These are phyloP conservation scores for Harpalus rufipes DNA, from an alignment of 2,888 invertebrate genomes.

Conservation along the genomic window DNA sequence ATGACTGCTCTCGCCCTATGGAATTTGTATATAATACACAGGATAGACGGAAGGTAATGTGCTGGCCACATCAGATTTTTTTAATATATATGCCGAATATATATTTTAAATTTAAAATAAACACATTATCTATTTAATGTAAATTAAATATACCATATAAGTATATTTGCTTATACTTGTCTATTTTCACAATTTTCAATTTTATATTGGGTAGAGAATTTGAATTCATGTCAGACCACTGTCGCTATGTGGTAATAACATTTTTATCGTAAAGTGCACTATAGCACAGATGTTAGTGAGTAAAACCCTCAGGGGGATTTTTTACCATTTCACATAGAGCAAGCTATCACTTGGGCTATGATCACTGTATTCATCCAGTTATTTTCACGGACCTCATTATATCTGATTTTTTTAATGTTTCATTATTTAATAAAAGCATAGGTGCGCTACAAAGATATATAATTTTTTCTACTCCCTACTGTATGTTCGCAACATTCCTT, in stretches of 20 bases:
- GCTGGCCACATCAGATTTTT: too few species aligned
- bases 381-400: neutral
- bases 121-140: too few species aligned
- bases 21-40: too few species aligned
- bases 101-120: too few species aligned
- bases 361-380: neutral
- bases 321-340: neutral
- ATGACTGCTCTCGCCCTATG: too few species aligned
- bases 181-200: too few species aligned
- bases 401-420: neutral
- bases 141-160: too few species aligned
- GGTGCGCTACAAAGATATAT: neutral
- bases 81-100: too few species aligned
- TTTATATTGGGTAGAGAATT: neutral
- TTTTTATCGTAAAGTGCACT: constrained; percentile 1
- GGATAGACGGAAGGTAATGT: too few species aligned
- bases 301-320: neutral
- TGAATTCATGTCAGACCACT: neutral
- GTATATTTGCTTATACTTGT: too few species aligned
- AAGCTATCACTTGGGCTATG: neutral
- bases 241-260: neutral
- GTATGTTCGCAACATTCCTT: too few species aligned
- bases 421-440: neutral
- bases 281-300: neutral
- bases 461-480: too few species aligned